Evolutionary conservation across 2,888 invertebrate species (phyloP).

Genomic region (Cephalotes varians): DNA sequence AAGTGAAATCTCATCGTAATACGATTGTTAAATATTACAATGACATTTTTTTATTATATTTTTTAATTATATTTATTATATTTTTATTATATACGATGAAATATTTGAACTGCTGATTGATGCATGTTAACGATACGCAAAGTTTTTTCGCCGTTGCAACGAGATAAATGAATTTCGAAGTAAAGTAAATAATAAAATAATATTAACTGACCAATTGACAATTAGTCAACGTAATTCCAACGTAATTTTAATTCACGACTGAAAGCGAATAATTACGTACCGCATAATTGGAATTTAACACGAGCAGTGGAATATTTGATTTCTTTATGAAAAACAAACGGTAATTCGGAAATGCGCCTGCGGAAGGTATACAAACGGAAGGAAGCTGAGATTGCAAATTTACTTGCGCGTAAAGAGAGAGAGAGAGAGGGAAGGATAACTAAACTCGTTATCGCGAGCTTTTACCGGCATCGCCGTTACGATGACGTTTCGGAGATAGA

Average conservation of each 20-base stretch:
- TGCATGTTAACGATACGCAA: neutral
- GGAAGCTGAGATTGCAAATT: constrained; percentile 23
- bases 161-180: neutral
- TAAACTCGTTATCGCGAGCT: constrained; percentile 67
- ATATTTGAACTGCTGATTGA: neutral
- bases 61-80: too few relatives aligned
- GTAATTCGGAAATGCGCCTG: neutral
- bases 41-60: neutral
- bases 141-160: neutral
- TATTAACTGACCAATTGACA: neutral
- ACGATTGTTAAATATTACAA: neutral
- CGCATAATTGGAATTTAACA: constrained; percentile 1
- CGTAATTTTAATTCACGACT: neutral
- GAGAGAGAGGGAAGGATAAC: constrained; percentile 36
- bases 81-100: too few relatives aligned
- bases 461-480: constrained; percentile 49
- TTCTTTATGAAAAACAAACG: neutral
- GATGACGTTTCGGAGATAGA: constrained; percentile 51
- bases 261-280: neutral
- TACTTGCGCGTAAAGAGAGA: constrained; percentile 22
- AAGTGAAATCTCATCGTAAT: constrained; percentile 1
- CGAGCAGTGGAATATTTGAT: neutral
- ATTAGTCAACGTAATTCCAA: neutral
- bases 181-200: neutral
- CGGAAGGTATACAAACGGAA: neutral